Evolutionary conservation across 2,888 invertebrate species (phyloP).

Genomic region (Lutraria lutraria): DNA sequence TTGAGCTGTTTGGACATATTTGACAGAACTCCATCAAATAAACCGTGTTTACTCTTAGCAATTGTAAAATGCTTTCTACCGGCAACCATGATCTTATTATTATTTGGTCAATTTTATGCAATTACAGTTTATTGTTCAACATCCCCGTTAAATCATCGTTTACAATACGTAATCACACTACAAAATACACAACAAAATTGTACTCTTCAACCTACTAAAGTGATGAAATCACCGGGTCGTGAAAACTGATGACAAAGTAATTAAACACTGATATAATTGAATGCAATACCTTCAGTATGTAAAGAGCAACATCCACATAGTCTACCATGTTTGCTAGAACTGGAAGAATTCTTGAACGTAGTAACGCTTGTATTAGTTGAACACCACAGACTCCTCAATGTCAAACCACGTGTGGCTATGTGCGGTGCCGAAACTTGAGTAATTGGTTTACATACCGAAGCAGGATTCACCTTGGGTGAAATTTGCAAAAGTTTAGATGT

Average conservation of each 20-base stretch:
- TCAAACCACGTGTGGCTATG: constrained; percentile 58
- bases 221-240: not conserved
- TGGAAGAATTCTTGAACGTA: not conserved
- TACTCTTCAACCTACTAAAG: no score
- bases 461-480: not conserved
- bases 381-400: constrained; percentile 40
- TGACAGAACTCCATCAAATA: no score
- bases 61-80: no score
- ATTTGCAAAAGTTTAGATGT: constrained; percentile 38
- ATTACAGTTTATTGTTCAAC: no score
- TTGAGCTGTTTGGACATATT: no score
- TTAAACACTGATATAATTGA: not conserved
- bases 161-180: no score
- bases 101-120: no score
- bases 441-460: constrained; percentile 16
- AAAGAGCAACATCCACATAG: constrained; percentile 37
- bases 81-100: no score
- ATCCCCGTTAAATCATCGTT: no score
- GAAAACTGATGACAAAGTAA: constrained; percentile 35
- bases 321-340: constrained; percentile 15
- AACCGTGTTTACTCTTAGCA: no score
- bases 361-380: not conserved
- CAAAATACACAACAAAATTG: no score
- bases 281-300: constrained; percentile 47
- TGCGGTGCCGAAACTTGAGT: constrained; percentile 26